Percentiles rank a stretch among this genome's conserved stretches.
Evolutionary conservation across 2,113 vertebrate species (phyloP).

Genomic region (Ceyx margarethae): DNA sequence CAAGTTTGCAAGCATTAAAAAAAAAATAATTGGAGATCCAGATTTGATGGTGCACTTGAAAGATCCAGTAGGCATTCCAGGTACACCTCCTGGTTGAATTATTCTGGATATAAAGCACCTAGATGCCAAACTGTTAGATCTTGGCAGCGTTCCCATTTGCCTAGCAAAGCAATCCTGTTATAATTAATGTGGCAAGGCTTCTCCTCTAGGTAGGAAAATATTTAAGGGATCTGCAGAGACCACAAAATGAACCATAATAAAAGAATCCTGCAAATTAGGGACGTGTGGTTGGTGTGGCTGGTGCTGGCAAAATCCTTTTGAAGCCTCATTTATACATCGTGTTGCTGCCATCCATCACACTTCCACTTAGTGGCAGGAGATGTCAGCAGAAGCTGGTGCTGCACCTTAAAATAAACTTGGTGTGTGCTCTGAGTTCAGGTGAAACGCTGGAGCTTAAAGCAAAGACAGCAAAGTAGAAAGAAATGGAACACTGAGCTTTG

Average conservation of each 20-base stretch:
- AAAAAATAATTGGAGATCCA: background rate
- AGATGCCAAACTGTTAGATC: background rate
- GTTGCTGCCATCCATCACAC: slow-evolving; percentile 72
- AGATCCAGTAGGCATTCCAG: background rate
- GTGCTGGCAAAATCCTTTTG: slow-evolving; percentile 63
- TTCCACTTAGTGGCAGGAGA: slow-evolving; percentile 71
- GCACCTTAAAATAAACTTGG: background rate
- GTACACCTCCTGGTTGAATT: background rate
- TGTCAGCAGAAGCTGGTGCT: slow-evolving; percentile 51
- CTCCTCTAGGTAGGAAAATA: slow-evolving; percentile 52
- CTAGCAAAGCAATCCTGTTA: slow-evolving; percentile 23
- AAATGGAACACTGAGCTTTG: background rate
- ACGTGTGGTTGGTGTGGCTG: slow-evolving; percentile 70
- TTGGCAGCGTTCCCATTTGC: slow-evolving; percentile 4
- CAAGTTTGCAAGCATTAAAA: slow-evolving; percentile 14
- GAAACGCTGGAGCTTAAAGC: background rate
- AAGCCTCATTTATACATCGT: slow-evolving; percentile 52
- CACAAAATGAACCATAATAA: slow-evolving; percentile 55
- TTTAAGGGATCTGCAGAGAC: slow-evolving; percentile 77
- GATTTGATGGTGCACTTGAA: background rate
- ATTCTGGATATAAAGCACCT: background rate
- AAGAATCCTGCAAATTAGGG: slow-evolving; percentile 73
- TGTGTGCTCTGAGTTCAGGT: background rate
- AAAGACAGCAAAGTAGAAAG: background rate
- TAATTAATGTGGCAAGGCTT: slow-evolving; percentile 22